Conservation (phyloP, 1,140 invertebrate genomes). For the Drosophila paulistorum region DNA sequence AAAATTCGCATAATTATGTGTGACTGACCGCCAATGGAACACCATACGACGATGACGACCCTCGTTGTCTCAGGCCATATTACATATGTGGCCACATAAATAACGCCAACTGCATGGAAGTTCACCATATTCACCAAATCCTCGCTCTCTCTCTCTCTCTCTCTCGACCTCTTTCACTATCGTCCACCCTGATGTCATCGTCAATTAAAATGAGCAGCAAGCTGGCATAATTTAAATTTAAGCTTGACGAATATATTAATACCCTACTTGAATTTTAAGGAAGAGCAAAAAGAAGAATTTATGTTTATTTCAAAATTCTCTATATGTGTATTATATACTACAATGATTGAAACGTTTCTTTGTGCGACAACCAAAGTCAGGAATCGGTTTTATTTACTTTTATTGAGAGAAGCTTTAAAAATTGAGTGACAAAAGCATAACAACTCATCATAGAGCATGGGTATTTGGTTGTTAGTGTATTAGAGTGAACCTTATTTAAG, state of each 20-base stretch:
- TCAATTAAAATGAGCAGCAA: slow-evolving; percentile 59
- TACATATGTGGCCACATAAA: slow-evolving; percentile 65
- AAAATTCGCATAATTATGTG: slow-evolving; percentile 80
- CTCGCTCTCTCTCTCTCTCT: slow-evolving; percentile 3
- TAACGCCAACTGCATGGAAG: slow-evolving; percentile 50
- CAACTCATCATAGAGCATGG: neutral
- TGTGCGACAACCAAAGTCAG: no score
- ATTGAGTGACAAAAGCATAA: no score
- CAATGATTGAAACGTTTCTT: no score
- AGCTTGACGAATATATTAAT: neutral
- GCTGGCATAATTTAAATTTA: slow-evolving; percentile 21
- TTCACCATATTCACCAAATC: slow-evolving; percentile 27
- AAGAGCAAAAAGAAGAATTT: neutral
- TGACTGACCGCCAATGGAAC: slow-evolving; percentile 33
- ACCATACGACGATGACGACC: neutral
- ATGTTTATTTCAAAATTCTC: no score
- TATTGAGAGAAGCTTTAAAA: no score
- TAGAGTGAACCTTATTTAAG: slow-evolving; percentile 17
- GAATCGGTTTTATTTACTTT: no score
- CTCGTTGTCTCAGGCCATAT: slow-evolving; percentile 21
- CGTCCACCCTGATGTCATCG: slow-evolving; percentile 35
- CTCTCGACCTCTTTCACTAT: neutral
- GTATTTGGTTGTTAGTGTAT: neutral
- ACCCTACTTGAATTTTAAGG: neutral
- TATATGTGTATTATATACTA: no score